Evolutionary conservation across 2,888 invertebrate genomes (phyloP).

Genomic region (Cerastoderma edule): DNA sequence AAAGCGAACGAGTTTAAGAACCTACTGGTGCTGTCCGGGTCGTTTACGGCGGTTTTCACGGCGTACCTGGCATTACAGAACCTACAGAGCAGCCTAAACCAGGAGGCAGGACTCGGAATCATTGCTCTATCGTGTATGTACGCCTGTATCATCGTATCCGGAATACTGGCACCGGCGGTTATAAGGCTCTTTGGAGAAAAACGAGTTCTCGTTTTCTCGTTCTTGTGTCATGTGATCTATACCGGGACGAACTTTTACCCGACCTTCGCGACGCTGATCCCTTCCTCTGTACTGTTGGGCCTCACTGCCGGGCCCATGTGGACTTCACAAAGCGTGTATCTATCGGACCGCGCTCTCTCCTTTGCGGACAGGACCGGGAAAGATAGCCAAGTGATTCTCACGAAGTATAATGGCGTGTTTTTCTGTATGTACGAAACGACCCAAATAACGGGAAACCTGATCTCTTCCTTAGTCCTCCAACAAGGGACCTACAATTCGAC

Average conservation of each 20-base stretch:
- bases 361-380: slow-evolving; percentile 66
- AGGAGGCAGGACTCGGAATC: slow-evolving; percentile 72
- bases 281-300: slow-evolving; percentile 78
- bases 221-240: slow-evolving; percentile 73
- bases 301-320: slow-evolving; percentile 77
- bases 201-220: slow-evolving; percentile 69
- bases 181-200: slow-evolving; percentile 75
- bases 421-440: slow-evolving; percentile 75
- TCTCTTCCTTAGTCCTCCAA: slow-evolving; percentile 77
- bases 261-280: slow-evolving; percentile 70
- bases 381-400: slow-evolving; percentile 69
- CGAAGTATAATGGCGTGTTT: slow-evolving; percentile 78
- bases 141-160: slow-evolving; percentile 75
- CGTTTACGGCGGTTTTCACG: slow-evolving; percentile 76
- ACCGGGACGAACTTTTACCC: slow-evolving; percentile 77
- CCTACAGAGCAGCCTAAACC: slow-evolving; percentile 78
- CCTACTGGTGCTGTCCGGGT: slow-evolving; percentile 64
- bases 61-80: slow-evolving; percentile 79
- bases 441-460: slow-evolving; percentile 78
- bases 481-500: slow-evolving; percentile 55
- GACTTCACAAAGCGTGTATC: slow-evolving; percentile 78
- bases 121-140: slow-evolving; percentile 77
- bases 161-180: slow-evolving; percentile 75
- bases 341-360: slow-evolving; percentile 74
- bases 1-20: slow-evolving; percentile 32